Percentiles rank a stretch among this genome's conserved stretches.
Evolutionary conservation across 2,888 invertebrate species (phyloP).

Genomic region (Limnephilus rhombicus): DNA sequence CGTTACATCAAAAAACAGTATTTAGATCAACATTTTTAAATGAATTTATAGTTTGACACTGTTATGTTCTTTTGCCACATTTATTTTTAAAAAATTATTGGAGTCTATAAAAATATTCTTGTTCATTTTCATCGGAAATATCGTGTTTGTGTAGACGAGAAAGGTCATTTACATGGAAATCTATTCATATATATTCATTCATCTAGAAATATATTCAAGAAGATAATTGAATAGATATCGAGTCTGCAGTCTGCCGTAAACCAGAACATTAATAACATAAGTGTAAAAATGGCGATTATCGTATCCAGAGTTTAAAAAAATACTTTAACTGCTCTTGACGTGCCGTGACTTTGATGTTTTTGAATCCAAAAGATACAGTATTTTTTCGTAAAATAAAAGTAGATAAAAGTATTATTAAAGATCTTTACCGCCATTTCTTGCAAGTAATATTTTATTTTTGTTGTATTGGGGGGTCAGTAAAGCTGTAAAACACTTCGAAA

Average conservation of each 20-base stretch:
- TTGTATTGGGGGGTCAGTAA: too few species aligned
- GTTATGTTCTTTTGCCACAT: not conserved
- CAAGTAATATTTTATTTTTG: too few species aligned
- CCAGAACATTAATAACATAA: not conserved
- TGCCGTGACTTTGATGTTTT: too few species aligned
- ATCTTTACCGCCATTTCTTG: too few species aligned
- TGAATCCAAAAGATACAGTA: too few species aligned
- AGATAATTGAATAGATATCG: not conserved
- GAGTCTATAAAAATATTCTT: not conserved
- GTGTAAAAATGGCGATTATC: too few species aligned
- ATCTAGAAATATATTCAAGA: not conserved
- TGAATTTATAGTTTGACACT: not conserved
- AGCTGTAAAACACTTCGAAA: too few species aligned
- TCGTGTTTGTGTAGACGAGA: not conserved
- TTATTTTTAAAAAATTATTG: not conserved
- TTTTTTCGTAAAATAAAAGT: too few species aligned
- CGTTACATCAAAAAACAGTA: not conserved
- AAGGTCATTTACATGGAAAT: not conserved
- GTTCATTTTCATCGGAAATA: not conserved
- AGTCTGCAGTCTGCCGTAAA: not conserved
- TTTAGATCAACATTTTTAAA: too few species aligned
- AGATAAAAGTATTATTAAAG: too few species aligned
- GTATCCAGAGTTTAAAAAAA: too few species aligned
- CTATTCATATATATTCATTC: not conserved
- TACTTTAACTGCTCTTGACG: too few species aligned